Evolutionary conservation across 1,140 invertebrate species (phyloP).

Genomic region (Lordiphosa stackelbergi): DNA sequence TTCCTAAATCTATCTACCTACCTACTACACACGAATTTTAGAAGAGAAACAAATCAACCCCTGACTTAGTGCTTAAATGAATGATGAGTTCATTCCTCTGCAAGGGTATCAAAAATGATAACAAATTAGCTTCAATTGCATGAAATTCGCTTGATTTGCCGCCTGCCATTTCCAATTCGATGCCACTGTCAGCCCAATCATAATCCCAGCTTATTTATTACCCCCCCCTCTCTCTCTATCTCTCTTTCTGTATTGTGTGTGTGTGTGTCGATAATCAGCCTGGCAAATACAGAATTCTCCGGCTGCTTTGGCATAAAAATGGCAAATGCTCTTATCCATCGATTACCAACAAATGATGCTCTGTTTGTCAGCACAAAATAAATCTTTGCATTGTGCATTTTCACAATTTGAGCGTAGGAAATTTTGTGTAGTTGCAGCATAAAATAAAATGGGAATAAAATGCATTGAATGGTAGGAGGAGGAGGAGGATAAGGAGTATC

Average conservation of each 20-base stretch:
- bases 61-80: no score
- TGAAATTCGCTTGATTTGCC: conserved; percentile 50
- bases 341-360: conserved; percentile 61
- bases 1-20: no score
- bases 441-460: conserved; percentile 47
- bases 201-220: conserved; percentile 50
- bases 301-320: conserved; percentile 13
- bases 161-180: conserved; percentile 11
- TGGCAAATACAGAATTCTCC: conserved; percentile 36
- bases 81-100: no score
- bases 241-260: conserved; percentile 1
- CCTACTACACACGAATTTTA: no score
- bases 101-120: conserved; percentile 37
- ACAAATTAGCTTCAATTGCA: conserved; percentile 56
- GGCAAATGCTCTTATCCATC: conserved; percentile 51
- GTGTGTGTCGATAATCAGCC: conserved; percentile 42
- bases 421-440: conserved; percentile 33
- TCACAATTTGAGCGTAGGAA: conserved; percentile 36
- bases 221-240: background rate
- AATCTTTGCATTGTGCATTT: conserved; percentile 73
- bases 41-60: no score
- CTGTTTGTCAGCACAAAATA: conserved; percentile 73
- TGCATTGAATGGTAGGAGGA: background rate
- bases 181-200: conserved; percentile 40
- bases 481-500: background rate